Conservation (phyloP, 2,888 invertebrate genomes). For the Seladonia tumulorum region DNA sequence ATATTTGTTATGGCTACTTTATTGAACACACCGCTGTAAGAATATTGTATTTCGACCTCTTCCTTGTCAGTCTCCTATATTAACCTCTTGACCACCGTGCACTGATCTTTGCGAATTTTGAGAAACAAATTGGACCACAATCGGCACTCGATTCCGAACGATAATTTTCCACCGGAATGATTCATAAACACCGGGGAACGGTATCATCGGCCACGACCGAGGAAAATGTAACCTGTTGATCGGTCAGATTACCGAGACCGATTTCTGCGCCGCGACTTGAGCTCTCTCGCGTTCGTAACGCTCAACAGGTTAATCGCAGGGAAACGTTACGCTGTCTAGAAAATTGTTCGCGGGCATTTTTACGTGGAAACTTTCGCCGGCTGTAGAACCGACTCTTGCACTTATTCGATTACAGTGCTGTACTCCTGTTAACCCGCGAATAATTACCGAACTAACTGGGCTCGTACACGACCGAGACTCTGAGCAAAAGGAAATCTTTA, state of each 20-base stretch:
- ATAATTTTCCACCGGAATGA: background rate
- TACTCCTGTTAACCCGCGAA: background rate
- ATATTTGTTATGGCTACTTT: too few species aligned
- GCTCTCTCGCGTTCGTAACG: conserved; percentile 62
- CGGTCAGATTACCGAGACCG: conserved; percentile 67
- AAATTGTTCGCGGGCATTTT: conserved; percentile 48
- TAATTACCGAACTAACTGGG: too few species aligned
- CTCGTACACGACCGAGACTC: background rate
- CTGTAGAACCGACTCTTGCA: background rate
- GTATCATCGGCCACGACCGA: conserved; percentile 10
- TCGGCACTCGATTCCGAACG: too few species aligned
- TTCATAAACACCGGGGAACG: background rate
- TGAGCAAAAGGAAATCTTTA: background rate
- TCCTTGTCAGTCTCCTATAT: too few species aligned
- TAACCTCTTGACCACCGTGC: too few species aligned
- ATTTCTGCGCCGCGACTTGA: conserved; percentile 58
- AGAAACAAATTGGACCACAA: too few species aligned
- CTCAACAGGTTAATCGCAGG: conserved; percentile 74
- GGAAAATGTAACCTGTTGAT: conserved; percentile 72
- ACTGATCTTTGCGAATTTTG: too few species aligned
- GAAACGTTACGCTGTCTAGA: conserved; percentile 48
- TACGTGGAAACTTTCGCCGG: conserved; percentile 32
- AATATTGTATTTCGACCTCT: too few species aligned
- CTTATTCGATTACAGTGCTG: background rate
- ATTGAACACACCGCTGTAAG: too few species aligned